Percentiles rank a stretch among this genome's conserved stretches.
Conservation (phyloP, 2,797 vertebrate genomes). For the Hylomyscus alleni region DNA sequence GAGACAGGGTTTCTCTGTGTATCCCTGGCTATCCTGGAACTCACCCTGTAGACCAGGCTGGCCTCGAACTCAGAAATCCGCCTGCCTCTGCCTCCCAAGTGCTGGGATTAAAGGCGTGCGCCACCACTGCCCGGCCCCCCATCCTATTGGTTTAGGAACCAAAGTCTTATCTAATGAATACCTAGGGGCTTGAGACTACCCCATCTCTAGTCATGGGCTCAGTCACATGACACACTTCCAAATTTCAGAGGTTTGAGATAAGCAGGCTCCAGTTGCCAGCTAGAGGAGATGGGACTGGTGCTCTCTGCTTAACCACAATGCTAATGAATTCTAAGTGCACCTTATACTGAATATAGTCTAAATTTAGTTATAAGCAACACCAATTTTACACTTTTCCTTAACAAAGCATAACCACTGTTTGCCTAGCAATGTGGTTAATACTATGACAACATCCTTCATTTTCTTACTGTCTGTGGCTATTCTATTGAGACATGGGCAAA, state of each 20-base stretch:
- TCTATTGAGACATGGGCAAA: neutral
- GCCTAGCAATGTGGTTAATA: neutral
- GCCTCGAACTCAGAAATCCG: too few relatives aligned
- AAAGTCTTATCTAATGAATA: neutral
- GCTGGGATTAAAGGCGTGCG: too few relatives aligned
- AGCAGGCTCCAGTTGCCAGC: neutral
- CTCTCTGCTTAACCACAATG: neutral
- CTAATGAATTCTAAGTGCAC: neutral
- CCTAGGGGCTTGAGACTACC: neutral
- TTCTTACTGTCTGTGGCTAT: neutral
- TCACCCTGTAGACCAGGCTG: too few relatives aligned
- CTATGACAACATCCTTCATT: neutral
- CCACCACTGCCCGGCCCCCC: too few relatives aligned
- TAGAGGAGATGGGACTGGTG: neutral
- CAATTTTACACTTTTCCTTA: neutral
- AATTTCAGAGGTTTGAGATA: neutral
- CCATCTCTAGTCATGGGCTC: neutral
- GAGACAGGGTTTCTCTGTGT: too few relatives aligned
- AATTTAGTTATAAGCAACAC: neutral
- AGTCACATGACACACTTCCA: neutral
- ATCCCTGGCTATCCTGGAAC: too few relatives aligned
- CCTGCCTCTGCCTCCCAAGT: too few relatives aligned
- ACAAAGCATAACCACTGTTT: neutral
- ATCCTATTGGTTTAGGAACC: neutral
- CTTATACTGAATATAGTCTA: neutral